Base-by-base conservation (phyloP, 2,797 vertebrate species). In the Premnoplex brunnescens region DNA sequence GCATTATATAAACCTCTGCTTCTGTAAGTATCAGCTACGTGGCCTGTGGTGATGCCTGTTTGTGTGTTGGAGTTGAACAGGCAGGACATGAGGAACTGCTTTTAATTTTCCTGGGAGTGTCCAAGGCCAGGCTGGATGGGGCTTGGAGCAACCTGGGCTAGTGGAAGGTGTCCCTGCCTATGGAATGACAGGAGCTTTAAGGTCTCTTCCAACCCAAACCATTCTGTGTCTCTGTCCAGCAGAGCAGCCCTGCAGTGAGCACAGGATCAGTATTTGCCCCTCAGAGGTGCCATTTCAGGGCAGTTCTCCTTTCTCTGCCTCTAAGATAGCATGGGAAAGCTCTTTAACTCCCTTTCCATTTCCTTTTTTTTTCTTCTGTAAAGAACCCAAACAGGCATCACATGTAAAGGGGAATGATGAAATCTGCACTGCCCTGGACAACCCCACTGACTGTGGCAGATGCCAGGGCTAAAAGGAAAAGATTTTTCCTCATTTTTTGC, bases 301-400 rank as follows among this genome's bases (percentile, higher is more conserved):
- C 77, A 84, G n/a, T 93, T 94, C 89, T 86, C 49, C 37, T 94
- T 96, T 86, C 46, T 76, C 49, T 46, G 37, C 28, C 41, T 69
- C 49, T n/a, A 14, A 80, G 26, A 60, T 11, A 63, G 9, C 64
- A 66, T 74, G 94, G 71, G 94, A 96, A 95, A 89, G 39, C 20
- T 69, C 91, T 75, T 67, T 32, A 58, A 89, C 95, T 96, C 85
- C 37, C 8, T 74, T 85, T 68, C 49, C 14, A 24, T 66, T 93
- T 93, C 39, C 11, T 18, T 46, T 87, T 64, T 18, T 51, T 87
- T 58, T 34, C 32, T 18, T 51, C 34, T 23, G 2, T 9, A 23
- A 24, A 68, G 54, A 67, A 43, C 20, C 8, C 39, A 30, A 76
- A 41, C 10, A 66, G 11, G 14, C 67, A 80, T 58, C 44, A 39